Conservation (phyloP, 2,797 vertebrate genomes). For the Dicrostonyx torquatus region DNA sequence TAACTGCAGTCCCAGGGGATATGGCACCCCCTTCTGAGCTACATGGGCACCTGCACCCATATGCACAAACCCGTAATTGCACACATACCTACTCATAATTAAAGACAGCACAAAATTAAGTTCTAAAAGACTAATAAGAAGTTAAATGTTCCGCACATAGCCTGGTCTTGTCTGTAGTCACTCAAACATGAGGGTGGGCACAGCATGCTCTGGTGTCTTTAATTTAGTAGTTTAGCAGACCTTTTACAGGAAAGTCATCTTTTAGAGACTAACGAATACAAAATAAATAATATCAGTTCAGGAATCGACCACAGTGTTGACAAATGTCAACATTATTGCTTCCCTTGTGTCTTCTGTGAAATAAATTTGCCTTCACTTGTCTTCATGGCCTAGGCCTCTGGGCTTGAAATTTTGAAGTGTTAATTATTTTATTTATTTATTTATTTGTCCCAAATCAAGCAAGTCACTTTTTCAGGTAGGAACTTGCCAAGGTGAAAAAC, state of each 20-base stretch:
- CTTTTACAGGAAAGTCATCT: background rate
- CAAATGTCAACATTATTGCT: background rate
- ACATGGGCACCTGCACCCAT: background rate
- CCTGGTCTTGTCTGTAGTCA: background rate
- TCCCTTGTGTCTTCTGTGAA: conserved; percentile 3
- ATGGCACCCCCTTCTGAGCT: background rate
- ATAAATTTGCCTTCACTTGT: background rate
- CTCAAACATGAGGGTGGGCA: background rate
- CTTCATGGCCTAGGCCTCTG: background rate
- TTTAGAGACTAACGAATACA: background rate
- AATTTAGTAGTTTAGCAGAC: background rate
- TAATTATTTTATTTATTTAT: background rate
- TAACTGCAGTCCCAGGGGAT: background rate
- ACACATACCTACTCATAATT: background rate
- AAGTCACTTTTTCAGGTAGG: background rate
- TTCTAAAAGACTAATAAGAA: background rate
- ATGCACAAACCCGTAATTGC: background rate
- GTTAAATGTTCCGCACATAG: background rate
- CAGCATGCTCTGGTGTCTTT: background rate
- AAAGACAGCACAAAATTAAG: background rate
- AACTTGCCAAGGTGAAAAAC: background rate
- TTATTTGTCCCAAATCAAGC: too few relatives aligned
- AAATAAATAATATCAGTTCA: background rate
- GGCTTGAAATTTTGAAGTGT: background rate
- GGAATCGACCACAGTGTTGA: background rate